A percentile compares a stretch with the other conserved stretches of the same genome.
These are phyloP conservation scores for Atrina japonica DNA, from an alignment of 2,888 invertebrate species.

Conservation along the genomic window DNA sequence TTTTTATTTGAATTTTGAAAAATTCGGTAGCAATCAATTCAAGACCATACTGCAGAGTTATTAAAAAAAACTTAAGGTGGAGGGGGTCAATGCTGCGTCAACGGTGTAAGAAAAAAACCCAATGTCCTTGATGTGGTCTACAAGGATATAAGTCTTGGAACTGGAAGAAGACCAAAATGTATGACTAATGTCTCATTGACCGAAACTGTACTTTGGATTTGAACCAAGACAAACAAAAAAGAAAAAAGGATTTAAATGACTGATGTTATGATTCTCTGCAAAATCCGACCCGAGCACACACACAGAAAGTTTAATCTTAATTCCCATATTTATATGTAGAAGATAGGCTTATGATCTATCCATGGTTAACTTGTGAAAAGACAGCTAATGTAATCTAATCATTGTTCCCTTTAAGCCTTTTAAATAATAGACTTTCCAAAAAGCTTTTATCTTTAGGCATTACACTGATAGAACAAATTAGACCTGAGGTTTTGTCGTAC, in stretches of 20 bases:
- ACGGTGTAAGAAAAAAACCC: too few relatives aligned
- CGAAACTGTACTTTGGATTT: background rate
- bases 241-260: conserved; percentile 6
- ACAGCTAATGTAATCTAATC: conserved; percentile 34
- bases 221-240: conserved; percentile 6
- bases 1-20: too few relatives aligned
- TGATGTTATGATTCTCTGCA: conserved; percentile 11
- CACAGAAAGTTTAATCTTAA: conserved; percentile 7
- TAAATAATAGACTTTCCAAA: conserved; percentile 26
- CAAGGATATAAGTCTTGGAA: too few relatives aligned
- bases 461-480: conserved; percentile 12
- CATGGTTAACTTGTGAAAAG: conserved; percentile 22
- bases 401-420: conserved; percentile 17
- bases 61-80: too few relatives aligned
- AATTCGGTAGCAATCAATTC: too few relatives aligned
- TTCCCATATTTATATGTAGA: background rate
- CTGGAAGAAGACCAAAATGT: too few relatives aligned
- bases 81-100: too few relatives aligned
- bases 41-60: too few relatives aligned
- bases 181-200: too few relatives aligned
- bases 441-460: conserved; percentile 17
- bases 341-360: conserved; percentile 13
- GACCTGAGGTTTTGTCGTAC: too few relatives aligned
- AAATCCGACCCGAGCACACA: conserved; percentile 12
- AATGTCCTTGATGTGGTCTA: too few relatives aligned